Evolutionary conservation across 2,113 vertebrate genomes (phyloP), one percentile per base, ranked within the genome.

Genomic region (Gobio gobio): DNA sequence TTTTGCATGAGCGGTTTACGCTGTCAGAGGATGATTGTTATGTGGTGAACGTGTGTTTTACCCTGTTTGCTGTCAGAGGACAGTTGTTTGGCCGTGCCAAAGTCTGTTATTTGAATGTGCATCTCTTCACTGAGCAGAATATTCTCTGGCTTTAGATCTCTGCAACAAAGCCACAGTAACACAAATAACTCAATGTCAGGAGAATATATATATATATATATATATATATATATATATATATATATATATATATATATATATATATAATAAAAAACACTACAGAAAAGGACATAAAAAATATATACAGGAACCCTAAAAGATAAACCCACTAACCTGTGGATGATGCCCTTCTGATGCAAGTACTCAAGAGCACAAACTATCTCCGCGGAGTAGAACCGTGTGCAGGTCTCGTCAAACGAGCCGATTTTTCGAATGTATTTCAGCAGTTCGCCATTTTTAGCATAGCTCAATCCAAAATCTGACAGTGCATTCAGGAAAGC

Each of bases 381-480:
- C 96, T 99, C 97, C 66, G 98, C 97, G 0, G 98, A 97, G 91
- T 99, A 99, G 94, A 99, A 99, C 80, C 98, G 95, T 78, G 98
- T 99, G 91, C 98, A 99, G 64, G 97, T 99, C 94, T 99, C 98
- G 92, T 99, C 98, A 85, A 99, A 99, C 1, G 98, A 99, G 88
- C 98, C 98, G 10, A 99, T 99, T 95, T 99, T 99, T 87, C 98
- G 98, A 93, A 99, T 99, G 91, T 99, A 99, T 92, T 99, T 99
- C 78, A 99, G 95, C 43, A 99, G 94, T 89, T 99, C 98, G 86
- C 98, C 98, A 0, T 99, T 99, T 93, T 99, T 99, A 91, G 98
- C 98, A 85, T 99, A 99, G 92, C 98, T 99, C 89, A 99, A 96
- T 85, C 98, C 98, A 95, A 99, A 99, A 96, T 99, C 98, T 99